Evolutionary conservation across 1,140 invertebrate genomes (phyloP), one percentile per base, ranked within the genome.

Genomic region (Formica exsecta): DNA sequence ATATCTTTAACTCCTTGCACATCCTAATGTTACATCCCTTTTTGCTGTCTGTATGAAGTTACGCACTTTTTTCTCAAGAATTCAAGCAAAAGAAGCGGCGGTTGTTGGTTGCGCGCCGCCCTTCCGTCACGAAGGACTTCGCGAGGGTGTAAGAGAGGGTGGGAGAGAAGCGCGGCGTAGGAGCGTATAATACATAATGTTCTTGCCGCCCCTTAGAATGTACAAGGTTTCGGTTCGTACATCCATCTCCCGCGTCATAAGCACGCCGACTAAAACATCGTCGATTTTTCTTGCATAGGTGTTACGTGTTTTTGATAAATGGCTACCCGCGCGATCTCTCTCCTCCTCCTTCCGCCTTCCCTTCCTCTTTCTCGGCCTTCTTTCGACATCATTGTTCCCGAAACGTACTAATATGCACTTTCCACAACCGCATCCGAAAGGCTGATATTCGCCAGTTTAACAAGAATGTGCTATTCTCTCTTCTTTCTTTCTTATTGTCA

Each of bases 271-370:
- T 92, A 90, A 91, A 92, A 92, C 91, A 92, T 92, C 87, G 91
- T 92, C 91, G 91, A 92, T 92, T 92, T 92, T 92, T 92, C 91
- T 92, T 91, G 91, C 91, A 92, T 92, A 92, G 90, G 90, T 92
- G 91, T 92, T 92, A 89, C 66, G 89, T 90, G 87, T 89, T 91
- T 92, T 92, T 92, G 91, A 92, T 92, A 91, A 92, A 92, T 92
- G 91, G 88, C 68, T 61, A 29, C 51, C 57, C 68, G 54, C 22
- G 51, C 79, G 62, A 85, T 79, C 48, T 48, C 22, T 25, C 16
- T n/a, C 57, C 22, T 7, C 9, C 57, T 25, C 13, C 44, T 29
- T 8, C 32, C 51, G 19, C 38, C 3, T 6, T 0, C n/a, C 22
- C 41, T 48, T n/a, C n/a, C 44, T 41, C 41, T 76, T 36, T 77